Evolutionary conservation across 2,113 vertebrate species (phyloP).

Genomic region (Eretmochelys imbricata): DNA sequence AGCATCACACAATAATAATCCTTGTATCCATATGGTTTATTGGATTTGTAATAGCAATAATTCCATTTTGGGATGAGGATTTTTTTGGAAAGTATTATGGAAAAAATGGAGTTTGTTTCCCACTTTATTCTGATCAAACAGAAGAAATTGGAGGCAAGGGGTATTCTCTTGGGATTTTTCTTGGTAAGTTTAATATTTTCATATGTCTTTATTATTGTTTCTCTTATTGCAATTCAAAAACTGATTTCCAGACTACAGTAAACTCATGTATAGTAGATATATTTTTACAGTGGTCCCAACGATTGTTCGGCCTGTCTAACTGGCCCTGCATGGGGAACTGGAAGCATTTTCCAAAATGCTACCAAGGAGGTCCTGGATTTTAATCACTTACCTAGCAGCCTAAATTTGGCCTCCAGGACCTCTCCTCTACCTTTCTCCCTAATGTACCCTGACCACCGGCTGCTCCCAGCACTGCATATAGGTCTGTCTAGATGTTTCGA

Average conservation of each 20-base stretch:
- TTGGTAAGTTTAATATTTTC: conserved; percentile 79
- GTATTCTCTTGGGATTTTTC: conserved; percentile 89
- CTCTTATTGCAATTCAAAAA: background rate
- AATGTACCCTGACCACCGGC: too few species aligned
- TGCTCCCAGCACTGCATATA: too few species aligned
- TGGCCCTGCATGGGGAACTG: too few species aligned
- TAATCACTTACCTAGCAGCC: too few species aligned
- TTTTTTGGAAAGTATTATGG: conserved; percentile 90
- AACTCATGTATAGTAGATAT: background rate
- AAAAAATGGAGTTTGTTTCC: conserved; percentile 88
- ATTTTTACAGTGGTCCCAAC: background rate
- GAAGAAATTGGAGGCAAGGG: conserved; percentile 83
- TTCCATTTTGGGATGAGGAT: conserved; percentile 83
- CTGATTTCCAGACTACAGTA: background rate
- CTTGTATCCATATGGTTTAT: conserved; percentile 82
- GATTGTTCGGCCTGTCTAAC: too few species aligned
- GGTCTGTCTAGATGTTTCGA: too few species aligned
- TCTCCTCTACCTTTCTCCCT: too few species aligned
- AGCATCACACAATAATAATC: conserved; percentile 77
- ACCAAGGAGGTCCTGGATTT: too few species aligned
- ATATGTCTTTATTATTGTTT: background rate
- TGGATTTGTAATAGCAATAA: conserved; percentile 83
- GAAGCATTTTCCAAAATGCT: too few species aligned
- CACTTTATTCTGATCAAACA: conserved; percentile 84
- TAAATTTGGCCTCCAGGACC: too few species aligned